phyloP scores from a whole-genome alignment of 2,797 vertebrate genomes.

The Epinephelus awoara region DNA sequence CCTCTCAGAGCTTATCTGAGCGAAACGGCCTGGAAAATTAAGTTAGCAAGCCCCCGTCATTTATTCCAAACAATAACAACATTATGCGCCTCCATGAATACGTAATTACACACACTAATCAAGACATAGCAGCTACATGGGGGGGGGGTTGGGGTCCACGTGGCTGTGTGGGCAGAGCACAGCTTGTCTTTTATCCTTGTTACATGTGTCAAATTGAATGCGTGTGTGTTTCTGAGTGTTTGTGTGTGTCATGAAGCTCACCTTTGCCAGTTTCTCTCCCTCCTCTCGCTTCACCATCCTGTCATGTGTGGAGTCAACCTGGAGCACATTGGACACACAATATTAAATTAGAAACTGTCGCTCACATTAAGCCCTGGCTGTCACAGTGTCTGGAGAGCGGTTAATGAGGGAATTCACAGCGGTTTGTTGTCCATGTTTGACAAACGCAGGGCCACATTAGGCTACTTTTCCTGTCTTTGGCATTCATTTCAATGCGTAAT shows the following conservation, averaged over 20 bases:
- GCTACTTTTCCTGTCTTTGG: not conserved
- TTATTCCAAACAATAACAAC: conserved; percentile 63
- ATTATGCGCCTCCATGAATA: conserved; percentile 38
- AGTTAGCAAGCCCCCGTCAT: conserved; percentile 56
- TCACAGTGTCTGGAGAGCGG: not conserved
- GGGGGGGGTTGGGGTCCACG: not conserved
- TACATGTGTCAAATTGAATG: conserved; percentile 10
- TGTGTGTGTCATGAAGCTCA: conserved; percentile 61
- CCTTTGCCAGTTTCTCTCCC: conserved; percentile 95
- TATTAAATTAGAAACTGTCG: conserved; percentile 9
- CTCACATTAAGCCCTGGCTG: not conserved
- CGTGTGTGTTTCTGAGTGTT: not conserved
- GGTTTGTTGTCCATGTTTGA: not conserved
- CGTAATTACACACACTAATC: conserved; percentile 49
- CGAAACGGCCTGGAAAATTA: conserved; percentile 62
- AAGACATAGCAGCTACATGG: not conserved
- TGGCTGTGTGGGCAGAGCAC: conserved; percentile 5
- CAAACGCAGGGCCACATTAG: not conserved
- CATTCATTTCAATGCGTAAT: not conserved
- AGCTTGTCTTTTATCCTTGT: not conserved
- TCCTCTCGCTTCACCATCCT: conserved; percentile 93
- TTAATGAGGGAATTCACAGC: not conserved
- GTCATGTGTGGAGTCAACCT: conserved; percentile 93
- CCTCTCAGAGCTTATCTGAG: conserved; percentile 58
- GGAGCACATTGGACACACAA: conserved; percentile 28